Evolutionary conservation across 1,140 invertebrate genomes (phyloP), one percentile per base, ranked within the genome.

Genomic region (Plutomurus gul): DNA sequence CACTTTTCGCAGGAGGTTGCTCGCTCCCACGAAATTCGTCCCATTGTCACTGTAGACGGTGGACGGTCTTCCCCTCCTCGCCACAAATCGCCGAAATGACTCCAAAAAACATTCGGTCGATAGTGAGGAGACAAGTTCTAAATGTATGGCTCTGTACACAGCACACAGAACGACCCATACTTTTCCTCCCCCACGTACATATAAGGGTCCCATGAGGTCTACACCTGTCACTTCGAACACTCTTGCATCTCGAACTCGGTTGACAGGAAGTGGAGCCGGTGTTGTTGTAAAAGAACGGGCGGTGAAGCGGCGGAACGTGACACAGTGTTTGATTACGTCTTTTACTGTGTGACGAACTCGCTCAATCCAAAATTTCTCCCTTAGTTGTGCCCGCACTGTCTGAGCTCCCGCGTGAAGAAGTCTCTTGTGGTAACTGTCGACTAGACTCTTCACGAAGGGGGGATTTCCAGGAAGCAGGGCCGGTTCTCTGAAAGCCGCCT

Each of bases 131-230:
- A 82, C 70, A 7, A 84, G 43, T 77, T 85, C 85, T 27, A 89
- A 27, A 76, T 89, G 87, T 0, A 88, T 82, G 0, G 87, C 87
- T 73, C 87, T 83, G 84, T 85, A 47, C 75, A 84, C 37, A 82
- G 84, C 72, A 65, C 85, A 87, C 0, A 89, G 5, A 18, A 78
- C 77, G 4, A 87, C 83, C 84, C 85, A 87, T 4, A 80, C 77
- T 60, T 86, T 85, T 60, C n/a, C n/a, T n/a, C 78, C 20, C n/a
- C 60, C 78, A 65, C 84, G 84, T 4, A 86, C 36, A 72, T 76
- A 83, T 16, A 86, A 39, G 4, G 84, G 85, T 4, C 84, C 85
- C 5, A 85, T 84, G 30, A 86, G 82, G 80, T 87, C 85, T 10
- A 86, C 80, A 0, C 85, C 85, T 4, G 78, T 81, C 0, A 86